Base-by-base conservation (phyloP, 2,113 vertebrate genomes). In the Stegostoma tigrinum region DNA sequence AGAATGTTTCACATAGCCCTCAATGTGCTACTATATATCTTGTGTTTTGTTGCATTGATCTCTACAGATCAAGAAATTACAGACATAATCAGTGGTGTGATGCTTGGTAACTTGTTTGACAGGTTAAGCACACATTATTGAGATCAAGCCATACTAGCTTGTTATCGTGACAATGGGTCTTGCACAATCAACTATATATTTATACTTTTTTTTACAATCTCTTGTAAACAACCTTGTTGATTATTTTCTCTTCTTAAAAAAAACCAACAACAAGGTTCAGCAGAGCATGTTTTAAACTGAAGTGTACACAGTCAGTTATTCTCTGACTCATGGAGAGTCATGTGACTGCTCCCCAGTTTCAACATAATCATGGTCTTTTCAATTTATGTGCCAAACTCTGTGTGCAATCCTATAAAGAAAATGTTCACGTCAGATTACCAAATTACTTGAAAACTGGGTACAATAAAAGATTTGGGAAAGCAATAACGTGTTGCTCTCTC, bases 161-260 rank as follows among this genome's bases (percentile, higher is more conserved):
- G 24, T 48, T 45, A 30, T 24, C 67, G 72, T 72, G 94, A 27
- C 45, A 75, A 2, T 19, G 68, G 21, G 42, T 10, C 12, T 48
- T 52, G 4, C 24, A 3, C 24, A 34, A 15, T 72, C 45, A 70
- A 19, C 55, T n/a, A 38, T 93, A 19, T 6, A 5, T 90, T 61
- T 64, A 21, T 55, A 61, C 30, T 12, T 61, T 91, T 34, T 89
- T 70, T 67, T 66, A 27, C 42, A 95, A 1, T 70, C 8, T 95
- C 42, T 95, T 70, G n/a, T 70, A 15, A 15, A 10, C 17, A 19
- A 34, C 42, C 8, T 5, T 38, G 61, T 91, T 91, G 55, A 91
- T 91, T 91, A 91, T 91, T 91, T 91, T 15, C 14, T n/a, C 30
- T 34, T 90, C 52, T 91, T 91, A 90, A 34, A 89, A 34, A 90